Evolutionary conservation across 2,797 vertebrate genomes (phyloP), one percentile per base, ranked within the genome.

Genomic region (Hafferia zeledoni): DNA sequence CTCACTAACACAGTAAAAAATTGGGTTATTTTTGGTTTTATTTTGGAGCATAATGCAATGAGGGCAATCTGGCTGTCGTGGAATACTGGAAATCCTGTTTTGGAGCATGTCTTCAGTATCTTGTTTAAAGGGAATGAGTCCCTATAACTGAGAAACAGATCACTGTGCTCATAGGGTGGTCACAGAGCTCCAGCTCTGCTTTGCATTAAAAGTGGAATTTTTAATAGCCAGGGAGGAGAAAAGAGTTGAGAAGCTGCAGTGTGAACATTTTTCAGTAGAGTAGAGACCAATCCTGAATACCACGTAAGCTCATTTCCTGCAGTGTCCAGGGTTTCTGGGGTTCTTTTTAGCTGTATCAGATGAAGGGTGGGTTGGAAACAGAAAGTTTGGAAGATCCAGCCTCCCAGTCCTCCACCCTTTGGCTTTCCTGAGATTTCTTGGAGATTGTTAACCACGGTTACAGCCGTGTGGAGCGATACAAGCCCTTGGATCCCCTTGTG

Each of bases 201-300:
- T 94, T 15, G 4, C 77, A 92, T 95, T 95, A 93, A 25, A 95
- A 93, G 15, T 56, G 74, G 88, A 93, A 79, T 89, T 96, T 95
- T 95, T 94, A 95, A 91, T 87, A 93, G 80, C 44, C 60, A 22
- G 30, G 24, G 17, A 88, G 47, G 43, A 33, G 52, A 81, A 82
- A 84, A 44, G 7, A 46, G 46, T 9, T 59, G 31, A 77, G 64
- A 91, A 90, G 43, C 6, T 59, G 16, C 19, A 65, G 33, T 19
- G 71, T 9, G 35, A 70, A 88, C 33, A 39, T 63, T 86, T 69
- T 83, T 55, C 46, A 86, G 84, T 13, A 33, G 27, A 30, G 17
- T 14, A 24, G 24, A 88, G 28, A 91, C 31, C 53, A 68, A 7
- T 33, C 27, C 63, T 65, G 63, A 88, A 82, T 5, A 55, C 5